These are phyloP conservation scores for Verasper variegatus DNA, from an alignment of 2,113 vertebrate species.

Conservation along the genomic window DNA sequence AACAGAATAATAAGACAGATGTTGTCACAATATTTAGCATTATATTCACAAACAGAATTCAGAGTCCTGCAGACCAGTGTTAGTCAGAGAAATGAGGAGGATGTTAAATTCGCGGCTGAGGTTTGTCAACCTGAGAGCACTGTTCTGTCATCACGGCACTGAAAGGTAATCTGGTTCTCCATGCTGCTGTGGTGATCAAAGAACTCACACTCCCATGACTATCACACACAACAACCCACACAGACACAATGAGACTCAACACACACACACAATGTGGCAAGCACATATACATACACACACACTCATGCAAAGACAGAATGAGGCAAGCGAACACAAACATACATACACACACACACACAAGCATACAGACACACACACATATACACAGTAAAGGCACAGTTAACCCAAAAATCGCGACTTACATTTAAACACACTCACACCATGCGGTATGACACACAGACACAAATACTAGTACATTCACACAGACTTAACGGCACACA, in stretches of 20 bases:
- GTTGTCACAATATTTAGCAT: slow-evolving; percentile 41
- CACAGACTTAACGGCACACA: slow-evolving; percentile 20
- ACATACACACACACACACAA: slow-evolving; percentile 10
- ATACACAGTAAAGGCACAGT: neutral
- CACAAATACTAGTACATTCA: slow-evolving; percentile 36
- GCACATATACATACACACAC: neutral
- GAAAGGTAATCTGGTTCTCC: slow-evolving; percentile 72
- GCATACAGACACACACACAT: neutral
- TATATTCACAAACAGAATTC: slow-evolving; percentile 40
- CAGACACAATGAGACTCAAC: slow-evolving; percentile 22
- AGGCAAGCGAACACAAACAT: neutral
- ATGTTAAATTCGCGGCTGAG: slow-evolving; percentile 59
- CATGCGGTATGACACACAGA: neutral
- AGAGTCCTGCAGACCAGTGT: slow-evolving; percentile 9
- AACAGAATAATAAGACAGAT: slow-evolving; percentile 35
- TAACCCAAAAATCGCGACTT: slow-evolving; percentile 28
- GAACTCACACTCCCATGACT: slow-evolving; percentile 60
- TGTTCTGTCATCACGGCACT: slow-evolving; percentile 48
- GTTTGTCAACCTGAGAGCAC: slow-evolving; percentile 62
- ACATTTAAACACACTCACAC: slow-evolving; percentile 3
- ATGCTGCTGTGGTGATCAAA: slow-evolving; percentile 70
- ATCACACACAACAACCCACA: slow-evolving; percentile 53
- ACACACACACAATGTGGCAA: slow-evolving; percentile 7
- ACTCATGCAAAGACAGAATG: neutral
- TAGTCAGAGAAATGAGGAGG: slow-evolving; percentile 42